phyloP scores from a whole-genome alignment of 2,113 vertebrate species.

The Atractosteus spatula region DNA sequence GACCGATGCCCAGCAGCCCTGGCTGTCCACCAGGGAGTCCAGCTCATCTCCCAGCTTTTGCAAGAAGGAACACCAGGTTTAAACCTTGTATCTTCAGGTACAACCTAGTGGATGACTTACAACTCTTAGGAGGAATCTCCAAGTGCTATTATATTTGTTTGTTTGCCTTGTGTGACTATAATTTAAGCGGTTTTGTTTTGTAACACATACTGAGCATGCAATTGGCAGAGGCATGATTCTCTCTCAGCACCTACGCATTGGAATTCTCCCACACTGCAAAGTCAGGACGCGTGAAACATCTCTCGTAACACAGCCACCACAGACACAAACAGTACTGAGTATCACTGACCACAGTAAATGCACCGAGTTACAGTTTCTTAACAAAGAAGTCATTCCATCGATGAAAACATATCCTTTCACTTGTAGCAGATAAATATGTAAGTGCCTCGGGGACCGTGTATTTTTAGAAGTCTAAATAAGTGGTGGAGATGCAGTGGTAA shows the following conservation, averaged over 20 bases:
- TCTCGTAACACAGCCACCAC: too few relatives aligned
- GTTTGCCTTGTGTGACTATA: too few relatives aligned
- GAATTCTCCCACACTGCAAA: not conserved
- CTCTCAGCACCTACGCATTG: not conserved
- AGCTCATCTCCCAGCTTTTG: not conserved
- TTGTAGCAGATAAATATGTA: too few relatives aligned
- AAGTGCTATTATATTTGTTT: too few relatives aligned
- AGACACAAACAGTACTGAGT: not conserved
- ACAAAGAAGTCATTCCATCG: not conserved
- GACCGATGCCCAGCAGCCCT: too few relatives aligned
- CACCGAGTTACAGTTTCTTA: not conserved
- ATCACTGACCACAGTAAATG: too few relatives aligned
- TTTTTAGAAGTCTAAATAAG: not conserved
- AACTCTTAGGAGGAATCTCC: too few relatives aligned
- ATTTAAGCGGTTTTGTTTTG: not conserved
- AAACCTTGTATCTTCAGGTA: too few relatives aligned
- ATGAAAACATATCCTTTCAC: not conserved
- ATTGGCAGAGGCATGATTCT: not conserved
- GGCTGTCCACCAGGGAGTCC: not conserved
- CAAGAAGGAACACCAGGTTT: too few relatives aligned
- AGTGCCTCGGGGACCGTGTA: not conserved
- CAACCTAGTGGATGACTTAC: too few relatives aligned
- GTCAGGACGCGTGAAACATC: too few relatives aligned
- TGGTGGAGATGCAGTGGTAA: not conserved
- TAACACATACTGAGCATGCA: not conserved